Conservation (phyloP, 2,888 invertebrate genomes). For the Gnatocerus cornutus region DNA sequence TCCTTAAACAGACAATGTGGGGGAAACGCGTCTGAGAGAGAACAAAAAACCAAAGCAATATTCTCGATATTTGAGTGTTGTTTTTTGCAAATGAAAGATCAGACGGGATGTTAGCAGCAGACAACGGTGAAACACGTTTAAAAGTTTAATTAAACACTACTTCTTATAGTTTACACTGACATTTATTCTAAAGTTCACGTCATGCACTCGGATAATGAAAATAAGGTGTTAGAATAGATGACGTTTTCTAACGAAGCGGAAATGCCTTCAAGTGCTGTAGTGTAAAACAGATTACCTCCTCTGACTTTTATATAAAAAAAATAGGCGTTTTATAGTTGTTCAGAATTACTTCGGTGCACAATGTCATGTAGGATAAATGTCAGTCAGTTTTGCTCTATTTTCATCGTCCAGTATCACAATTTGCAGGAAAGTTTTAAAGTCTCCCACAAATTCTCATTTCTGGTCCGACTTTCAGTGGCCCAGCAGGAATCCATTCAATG, state of each 20-base stretch:
- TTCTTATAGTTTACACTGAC: conserved; percentile 33
- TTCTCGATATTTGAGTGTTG: too few species aligned
- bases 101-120: neutral
- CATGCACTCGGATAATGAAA: conserved; percentile 33
- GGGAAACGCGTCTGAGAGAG: too few species aligned
- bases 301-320: conserved; percentile 1
- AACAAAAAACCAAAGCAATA: too few species aligned
- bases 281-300: conserved; percentile 26
- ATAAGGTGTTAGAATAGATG: conserved; percentile 9
- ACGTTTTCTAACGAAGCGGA: conserved; percentile 40
- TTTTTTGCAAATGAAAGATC: neutral
- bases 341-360: conserved; percentile 1
- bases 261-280: conserved; percentile 22
- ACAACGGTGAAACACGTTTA: neutral
- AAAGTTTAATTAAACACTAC: conserved; percentile 32
- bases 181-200: conserved; percentile 39
- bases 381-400: neutral
- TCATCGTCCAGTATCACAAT: neutral
- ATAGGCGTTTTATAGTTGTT: conserved; percentile 6
- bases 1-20: too few species aligned
- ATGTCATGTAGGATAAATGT: neutral
- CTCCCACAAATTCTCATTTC: neutral
- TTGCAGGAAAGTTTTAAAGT: neutral
- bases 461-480: neutral
- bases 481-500: conserved; percentile 5